These are phyloP conservation scores for Hylia prasina DNA, from an alignment of 2,113 vertebrate species.

Conservation along the genomic window DNA sequence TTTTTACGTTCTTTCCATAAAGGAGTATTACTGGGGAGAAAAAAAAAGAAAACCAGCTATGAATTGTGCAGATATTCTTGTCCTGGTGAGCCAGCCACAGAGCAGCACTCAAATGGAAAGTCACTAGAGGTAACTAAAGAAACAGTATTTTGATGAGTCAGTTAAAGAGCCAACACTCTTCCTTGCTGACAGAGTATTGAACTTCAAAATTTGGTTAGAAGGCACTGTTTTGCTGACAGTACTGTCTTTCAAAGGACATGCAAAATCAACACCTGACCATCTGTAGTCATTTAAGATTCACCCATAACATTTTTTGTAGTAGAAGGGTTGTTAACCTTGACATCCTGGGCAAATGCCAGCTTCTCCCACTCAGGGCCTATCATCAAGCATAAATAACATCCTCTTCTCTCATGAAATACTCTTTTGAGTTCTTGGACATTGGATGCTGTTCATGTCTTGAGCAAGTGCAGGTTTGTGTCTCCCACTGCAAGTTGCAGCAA, in stretches of 20 bases:
- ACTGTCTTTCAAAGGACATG: constrained; percentile 48
- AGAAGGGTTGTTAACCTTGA: constrained; percentile 28
- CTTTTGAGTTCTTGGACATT: not conserved
- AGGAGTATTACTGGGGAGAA: not conserved
- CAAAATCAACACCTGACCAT: constrained; percentile 58
- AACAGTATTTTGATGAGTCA: constrained; percentile 28
- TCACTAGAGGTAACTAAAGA: constrained; percentile 12
- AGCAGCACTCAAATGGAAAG: constrained; percentile 2
- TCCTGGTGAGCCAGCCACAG: not conserved
- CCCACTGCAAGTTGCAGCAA: not conserved
- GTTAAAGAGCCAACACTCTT: constrained; percentile 24
- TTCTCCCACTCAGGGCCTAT: not conserved
- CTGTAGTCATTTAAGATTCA: constrained; percentile 53
- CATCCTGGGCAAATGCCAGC: not conserved
- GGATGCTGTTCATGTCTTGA: not conserved
- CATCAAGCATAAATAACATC: not conserved
- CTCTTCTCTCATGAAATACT: not conserved
- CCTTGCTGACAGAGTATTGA: constrained; percentile 46
- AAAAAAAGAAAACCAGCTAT: not conserved
- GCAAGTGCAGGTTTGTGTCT: not conserved
- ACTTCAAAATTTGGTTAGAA: constrained; percentile 57
- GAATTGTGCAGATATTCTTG: not conserved
- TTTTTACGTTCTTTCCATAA: constrained; percentile 14
- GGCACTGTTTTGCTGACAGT: constrained; percentile 45
- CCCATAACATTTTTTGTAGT: not conserved